Percentiles rank a stretch among this genome's conserved stretches.
Evolutionary conservation across 2,888 invertebrate species (phyloP).

Genomic region (Sisyra terminalis): DNA sequence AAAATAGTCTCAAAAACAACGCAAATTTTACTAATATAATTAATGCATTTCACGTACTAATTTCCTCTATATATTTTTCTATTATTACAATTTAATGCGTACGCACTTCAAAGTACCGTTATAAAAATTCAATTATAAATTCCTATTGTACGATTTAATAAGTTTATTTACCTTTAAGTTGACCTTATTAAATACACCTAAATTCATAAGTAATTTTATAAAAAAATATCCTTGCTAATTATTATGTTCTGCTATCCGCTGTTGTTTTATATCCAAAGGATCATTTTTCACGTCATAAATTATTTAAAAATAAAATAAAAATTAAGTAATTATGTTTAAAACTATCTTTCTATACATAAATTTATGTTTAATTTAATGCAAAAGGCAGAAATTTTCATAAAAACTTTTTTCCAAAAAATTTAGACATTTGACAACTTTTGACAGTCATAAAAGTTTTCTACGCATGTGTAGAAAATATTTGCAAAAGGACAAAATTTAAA

Average conservation of each 20-base stretch:
- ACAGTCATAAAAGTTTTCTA: too few species aligned
- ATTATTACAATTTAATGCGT: too few species aligned
- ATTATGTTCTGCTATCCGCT: not conserved
- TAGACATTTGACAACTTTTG: too few species aligned
- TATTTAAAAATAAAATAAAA: too few species aligned
- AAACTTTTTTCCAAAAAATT: too few species aligned
- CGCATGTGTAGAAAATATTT: too few species aligned
- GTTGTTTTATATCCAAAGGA: not conserved
- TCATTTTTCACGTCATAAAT: not conserved
- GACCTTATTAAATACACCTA: slow-evolving; percentile 66
- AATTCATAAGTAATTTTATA: slow-evolving; percentile 45
- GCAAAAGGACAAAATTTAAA: too few species aligned
- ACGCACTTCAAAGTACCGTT: slow-evolving; percentile 3
- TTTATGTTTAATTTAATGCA: too few species aligned
- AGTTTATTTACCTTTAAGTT: slow-evolving; percentile 47
- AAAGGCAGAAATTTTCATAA: too few species aligned
- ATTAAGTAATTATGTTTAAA: too few species aligned
- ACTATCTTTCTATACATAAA: too few species aligned
- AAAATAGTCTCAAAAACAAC: not conserved
- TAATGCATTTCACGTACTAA: slow-evolving; percentile 4
- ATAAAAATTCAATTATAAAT: slow-evolving; percentile 6
- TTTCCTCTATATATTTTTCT: not conserved
- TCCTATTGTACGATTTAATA: slow-evolving; percentile 3
- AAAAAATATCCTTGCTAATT: slow-evolving; percentile 7
- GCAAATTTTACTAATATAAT: slow-evolving; percentile 2